Evolutionary conservation across 2,888 invertebrate species (phyloP), one percentile per base, ranked within the genome.

Genomic region (Drosophila stalkeri): DNA sequence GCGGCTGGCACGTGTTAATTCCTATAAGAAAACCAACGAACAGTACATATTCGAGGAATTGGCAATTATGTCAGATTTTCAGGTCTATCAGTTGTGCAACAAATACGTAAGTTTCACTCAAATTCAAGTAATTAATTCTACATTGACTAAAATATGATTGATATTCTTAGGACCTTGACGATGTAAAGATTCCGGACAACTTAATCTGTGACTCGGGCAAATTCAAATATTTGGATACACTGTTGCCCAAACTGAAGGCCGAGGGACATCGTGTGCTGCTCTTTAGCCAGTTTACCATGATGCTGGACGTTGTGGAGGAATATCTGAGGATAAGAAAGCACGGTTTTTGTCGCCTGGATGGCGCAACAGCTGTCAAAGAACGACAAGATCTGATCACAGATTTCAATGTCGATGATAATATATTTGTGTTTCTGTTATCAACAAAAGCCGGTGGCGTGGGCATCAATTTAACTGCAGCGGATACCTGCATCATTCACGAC

Each of bases 211-310:
- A 96, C 72, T 98, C 98, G 0, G 99, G 98, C 1, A 99, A 99
- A 94, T 97, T 99, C 91, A 91, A 94, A 39, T 95, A 96, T 91
- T 93, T 99, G 64, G 98, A 98, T 91, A 94, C 94, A 79, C 93
- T 98, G 89, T 93, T 99, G 70, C 96, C 97, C 0, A 94, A 94
- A 67, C 93, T 98, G 73, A 96, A 97, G 92, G 93, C 93, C 9
- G 95, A 94, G 0, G 96, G 96, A 0, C 97, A 97, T 92, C 94
- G 98, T 18, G 97, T 98, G 75, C 94, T 99, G 69, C 94, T 99
- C 80, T 99, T 99, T 94, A 98, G 98, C 92, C 99, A 99, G 94
- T 99, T 99, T 94, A 97, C 97, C 39, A 98, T 98, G 95, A 95
- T 99, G 95, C 94, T 99, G 91, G 98, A 99, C 93, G 95, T 99